Evolutionary conservation across 2,113 vertebrate species (phyloP).

Genomic region (Meles meles): DNA sequence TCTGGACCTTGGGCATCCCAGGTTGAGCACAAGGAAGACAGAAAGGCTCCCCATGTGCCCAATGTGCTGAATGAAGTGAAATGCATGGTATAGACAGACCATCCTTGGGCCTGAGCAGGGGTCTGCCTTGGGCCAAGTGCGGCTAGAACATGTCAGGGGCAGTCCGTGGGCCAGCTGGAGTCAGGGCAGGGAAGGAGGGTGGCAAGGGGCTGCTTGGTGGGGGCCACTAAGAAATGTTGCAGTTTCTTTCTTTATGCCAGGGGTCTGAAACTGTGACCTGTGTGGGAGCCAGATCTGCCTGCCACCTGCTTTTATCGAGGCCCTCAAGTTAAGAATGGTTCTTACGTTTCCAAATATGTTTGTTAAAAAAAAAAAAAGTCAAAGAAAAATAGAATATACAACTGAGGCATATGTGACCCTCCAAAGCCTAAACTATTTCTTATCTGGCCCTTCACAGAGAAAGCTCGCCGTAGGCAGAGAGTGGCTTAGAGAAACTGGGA

Average conservation of each 20-base stretch:
- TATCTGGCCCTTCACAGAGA: not conserved
- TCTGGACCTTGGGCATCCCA: not conserved
- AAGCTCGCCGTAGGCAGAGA: not conserved
- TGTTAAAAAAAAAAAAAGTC: not conserved
- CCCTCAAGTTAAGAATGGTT: not conserved
- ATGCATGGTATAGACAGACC: not conserved
- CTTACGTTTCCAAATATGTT: constrained; percentile 7
- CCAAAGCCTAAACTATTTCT: not conserved
- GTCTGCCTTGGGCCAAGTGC: not conserved
- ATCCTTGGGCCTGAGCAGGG: not conserved
- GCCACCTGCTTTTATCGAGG: not conserved
- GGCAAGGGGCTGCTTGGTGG: not conserved
- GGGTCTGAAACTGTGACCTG: not conserved
- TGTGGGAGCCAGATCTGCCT: not conserved
- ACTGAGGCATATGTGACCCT: not conserved
- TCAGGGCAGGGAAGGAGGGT: not conserved
- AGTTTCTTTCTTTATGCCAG: not conserved
- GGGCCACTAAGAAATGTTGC: not conserved
- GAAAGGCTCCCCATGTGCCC: not conserved
- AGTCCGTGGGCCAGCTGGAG: not conserved
- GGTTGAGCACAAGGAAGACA: not conserved
- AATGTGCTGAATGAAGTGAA: not conserved
- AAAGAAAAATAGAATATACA: not conserved
- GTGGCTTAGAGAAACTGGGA: not conserved
- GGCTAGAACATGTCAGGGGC: not conserved